Evolutionary conservation across 2,888 invertebrate genomes (phyloP), one percentile per base, ranked within the genome.

Genomic region (Dilophus febrilis): DNA sequence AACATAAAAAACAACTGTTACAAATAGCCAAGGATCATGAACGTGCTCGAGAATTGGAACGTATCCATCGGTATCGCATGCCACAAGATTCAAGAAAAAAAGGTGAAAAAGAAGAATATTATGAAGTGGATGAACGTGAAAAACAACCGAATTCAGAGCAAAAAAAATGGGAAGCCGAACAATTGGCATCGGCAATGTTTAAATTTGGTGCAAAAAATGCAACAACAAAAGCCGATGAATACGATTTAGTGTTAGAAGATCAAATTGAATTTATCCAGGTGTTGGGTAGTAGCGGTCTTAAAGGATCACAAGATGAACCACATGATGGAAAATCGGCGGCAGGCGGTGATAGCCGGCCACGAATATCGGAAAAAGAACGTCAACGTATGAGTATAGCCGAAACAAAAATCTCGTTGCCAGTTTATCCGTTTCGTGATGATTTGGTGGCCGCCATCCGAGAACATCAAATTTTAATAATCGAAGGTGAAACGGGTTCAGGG

Each of bases 401-500:
- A 66, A 91, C 91, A 0, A 82, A 91, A 51, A 77, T 71, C 54
- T 90, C 88, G 45, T 66, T 98, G 40, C 98, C 98, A 0, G 90
- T 98, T 39, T 99, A 72, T 65, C 87, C 90, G 1, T 99, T 94
- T 54, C 77, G 73, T 56, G 74, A 87, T 33, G 81, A 87, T 55
- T 69, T 99, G 18, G 80, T 98, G 49, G 71, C 80, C 50, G 95
- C 98, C 11, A 84, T 99, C n/a, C 73, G 66, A 53, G 79, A 84
- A 46, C 82, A 87, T 63, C 87, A 88, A 64, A 72, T 76, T 47
- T 65, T 97, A 18, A 95, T 97, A 50, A 87, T 97, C 45, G 94
- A 94, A 66, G 98, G 98, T 40, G 95, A 97, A 67, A 98, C 97
- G 6, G 98, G 98, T 0, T 94, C 92, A 11, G 97, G 97, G 4